Evolutionary conservation across 2,113 vertebrate species (phyloP), one percentile per base, ranked within the genome.

Genomic region (Psilopsiagon aurifrons): DNA sequence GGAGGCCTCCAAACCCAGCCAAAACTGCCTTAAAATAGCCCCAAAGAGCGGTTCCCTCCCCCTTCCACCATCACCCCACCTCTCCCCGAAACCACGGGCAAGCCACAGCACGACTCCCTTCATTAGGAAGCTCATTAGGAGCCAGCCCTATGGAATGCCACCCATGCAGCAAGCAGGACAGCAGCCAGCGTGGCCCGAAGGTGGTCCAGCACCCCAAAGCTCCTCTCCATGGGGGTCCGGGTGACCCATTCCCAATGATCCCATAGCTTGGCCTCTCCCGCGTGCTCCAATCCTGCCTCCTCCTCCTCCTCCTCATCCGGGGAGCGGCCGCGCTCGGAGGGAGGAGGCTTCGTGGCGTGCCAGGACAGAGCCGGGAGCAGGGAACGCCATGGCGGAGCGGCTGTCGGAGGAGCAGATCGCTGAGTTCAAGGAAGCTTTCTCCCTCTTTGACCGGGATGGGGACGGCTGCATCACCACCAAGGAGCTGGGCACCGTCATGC

Each of bases 401-500:
- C 87, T 97, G n/a, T 92, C 94, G 5, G 94, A 97, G 79, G 91
- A 94, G 70, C 49, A 97, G 2, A 83, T 97, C 7, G 37, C 98
- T 4, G 98, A 99, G 37, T 98, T 98, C 96, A 99, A 98, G 96
- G 99, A 99, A 88, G 99, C 99, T 11, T 99, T 99, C 62, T 98
- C 98, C 94, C 98, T 99, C 91, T 99, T 99, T 9, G 98, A 99
- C 97, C 98, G 98, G 79, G 98, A 99, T 11, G 98, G 98, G 7
- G 98, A 99, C 1, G 98, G 99, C 57, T 97, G 98, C 93, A 99
- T 99, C 98, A 98, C 96, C 92, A 98, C 98, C 35, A 97, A 97
- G 96, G 98, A 99, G 96, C 55, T 99, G 71, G 99, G 98, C 63
- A 99, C 98, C 5, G 98, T 99, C 87, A 99, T 99, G 98, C 97